Base-by-base conservation (phyloP, 1,140 invertebrate genomes). In the Drosophila cardini region DNA sequence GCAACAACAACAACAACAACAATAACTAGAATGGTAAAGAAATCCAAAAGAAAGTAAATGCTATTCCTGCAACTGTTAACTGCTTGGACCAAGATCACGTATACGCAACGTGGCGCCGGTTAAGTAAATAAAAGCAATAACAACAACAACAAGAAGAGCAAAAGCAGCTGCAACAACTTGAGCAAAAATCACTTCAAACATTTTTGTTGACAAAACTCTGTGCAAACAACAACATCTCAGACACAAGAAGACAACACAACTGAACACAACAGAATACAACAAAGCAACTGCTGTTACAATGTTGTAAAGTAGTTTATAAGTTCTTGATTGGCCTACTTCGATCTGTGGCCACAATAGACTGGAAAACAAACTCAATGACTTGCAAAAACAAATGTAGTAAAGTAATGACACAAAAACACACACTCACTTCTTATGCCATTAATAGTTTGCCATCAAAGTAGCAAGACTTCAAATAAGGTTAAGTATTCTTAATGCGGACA, bases 81-180 rank as follows among this genome's bases (percentile, higher is more conserved):
- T 43, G 69, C 45, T 48, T 48, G 21, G 38, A 60, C 63, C 70
- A 68, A 72, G 63, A 72, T 72, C 70, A 68, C 70, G 70, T 68
- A 72, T 72, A 72, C 70, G 70, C 70, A 55, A 68, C 55, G 70
- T 72, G 70, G 36, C 38, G 63, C 63, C 46, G 46, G 45, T 36
- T 60, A 60, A 68, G 61, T 72, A 72, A 72, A 67, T 72, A 62
- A 74, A 40, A 38, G 42, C 30, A 55, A 46, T 26, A 45, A 62
- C 38, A 30, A 21, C 15, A 45, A 6, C 16, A 30, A 10, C n/a
- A 45, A 36, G 40, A 60, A 9, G 8, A 15, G n/a, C 10, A 13
- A n/a, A 40, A 21, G 43, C 45, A 52, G 30, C 34, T 18, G 52
- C 34, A 18, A 34, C 9, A 38, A 38, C 52, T 55, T 16, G 52